Evolutionary conservation across 2,113 vertebrate species (phyloP).

Genomic region (Ceyx melanurus): DNA sequence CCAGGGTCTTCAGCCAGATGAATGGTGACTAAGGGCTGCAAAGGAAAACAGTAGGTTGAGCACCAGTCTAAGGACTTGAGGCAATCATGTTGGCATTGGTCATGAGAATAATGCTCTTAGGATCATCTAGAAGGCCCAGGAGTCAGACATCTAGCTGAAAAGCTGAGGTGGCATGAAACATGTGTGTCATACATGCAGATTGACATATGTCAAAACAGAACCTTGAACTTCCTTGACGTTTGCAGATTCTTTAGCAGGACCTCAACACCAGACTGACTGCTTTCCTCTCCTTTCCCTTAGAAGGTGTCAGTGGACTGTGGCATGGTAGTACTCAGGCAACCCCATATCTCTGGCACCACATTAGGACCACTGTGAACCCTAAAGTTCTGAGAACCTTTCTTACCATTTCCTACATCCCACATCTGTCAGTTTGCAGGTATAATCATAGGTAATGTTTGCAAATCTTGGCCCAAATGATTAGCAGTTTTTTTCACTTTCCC

Average conservation of each 20-base stretch:
- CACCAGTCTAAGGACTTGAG: neutral
- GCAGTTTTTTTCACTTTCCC: neutral
- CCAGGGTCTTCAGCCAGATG: neutral
- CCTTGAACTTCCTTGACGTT: neutral
- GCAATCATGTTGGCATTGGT: neutral
- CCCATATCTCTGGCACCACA: neutral
- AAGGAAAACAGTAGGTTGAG: neutral
- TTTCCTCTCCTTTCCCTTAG: neutral
- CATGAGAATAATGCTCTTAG: neutral
- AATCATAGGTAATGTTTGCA: neutral
- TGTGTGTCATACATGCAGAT: neutral
- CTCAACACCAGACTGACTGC: neutral
- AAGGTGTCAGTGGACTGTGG: neutral
- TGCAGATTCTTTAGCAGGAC: neutral
- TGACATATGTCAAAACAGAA: neutral
- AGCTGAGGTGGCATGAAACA: neutral
- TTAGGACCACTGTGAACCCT: neutral
- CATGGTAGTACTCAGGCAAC: neutral
- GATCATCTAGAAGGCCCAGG: neutral
- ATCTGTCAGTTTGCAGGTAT: neutral
- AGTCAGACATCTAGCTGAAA: neutral
- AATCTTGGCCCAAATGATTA: neutral
- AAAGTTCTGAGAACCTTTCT: neutral
- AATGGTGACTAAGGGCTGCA: neutral
- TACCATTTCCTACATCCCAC: neutral